phyloP scores from a whole-genome alignment of 2,113 vertebrate genomes.

The Microtus pennsylvanicus region DNA sequence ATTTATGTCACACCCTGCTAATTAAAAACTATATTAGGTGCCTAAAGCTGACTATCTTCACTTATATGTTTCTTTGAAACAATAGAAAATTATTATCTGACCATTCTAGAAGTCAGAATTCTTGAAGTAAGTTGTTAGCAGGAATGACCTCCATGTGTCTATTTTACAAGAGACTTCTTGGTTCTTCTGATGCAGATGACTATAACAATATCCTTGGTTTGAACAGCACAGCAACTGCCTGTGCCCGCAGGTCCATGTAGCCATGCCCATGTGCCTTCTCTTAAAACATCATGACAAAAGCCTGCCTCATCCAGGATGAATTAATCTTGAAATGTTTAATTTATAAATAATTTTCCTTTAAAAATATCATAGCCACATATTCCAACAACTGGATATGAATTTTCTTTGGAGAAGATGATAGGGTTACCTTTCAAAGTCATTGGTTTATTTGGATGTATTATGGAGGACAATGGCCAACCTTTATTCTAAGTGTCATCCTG shows the following conservation, averaged over 20 bases:
- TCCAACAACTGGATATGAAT: not conserved
- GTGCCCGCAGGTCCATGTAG: not conserved
- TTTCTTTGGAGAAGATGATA: not conserved
- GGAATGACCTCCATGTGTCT: rapidly evolving
- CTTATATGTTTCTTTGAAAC: not conserved
- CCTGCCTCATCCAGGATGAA: not conserved
- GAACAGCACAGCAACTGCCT: not conserved
- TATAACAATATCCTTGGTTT: not conserved
- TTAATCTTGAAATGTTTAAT: not conserved
- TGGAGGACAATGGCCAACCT: not conserved
- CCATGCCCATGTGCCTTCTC: not conserved
- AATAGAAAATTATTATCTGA: not conserved
- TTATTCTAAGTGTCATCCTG: not conserved
- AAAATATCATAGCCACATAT: not conserved
- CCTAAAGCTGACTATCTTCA: not conserved
- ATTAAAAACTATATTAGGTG: not conserved
- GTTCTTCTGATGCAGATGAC: not conserved
- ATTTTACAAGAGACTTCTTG: not conserved
- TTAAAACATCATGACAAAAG: not conserved
- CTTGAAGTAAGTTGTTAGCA: not conserved
- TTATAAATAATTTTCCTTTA: not conserved
- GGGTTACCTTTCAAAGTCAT: not conserved
- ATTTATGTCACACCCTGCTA: not conserved
- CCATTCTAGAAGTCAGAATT: not conserved
- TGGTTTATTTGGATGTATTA: not conserved